A percentile compares a stretch with the other conserved stretches of the same genome.
Evolutionary conservation across 1,140 invertebrate genomes (phyloP).

Genomic region (Bilobella aurantiaca): DNA sequence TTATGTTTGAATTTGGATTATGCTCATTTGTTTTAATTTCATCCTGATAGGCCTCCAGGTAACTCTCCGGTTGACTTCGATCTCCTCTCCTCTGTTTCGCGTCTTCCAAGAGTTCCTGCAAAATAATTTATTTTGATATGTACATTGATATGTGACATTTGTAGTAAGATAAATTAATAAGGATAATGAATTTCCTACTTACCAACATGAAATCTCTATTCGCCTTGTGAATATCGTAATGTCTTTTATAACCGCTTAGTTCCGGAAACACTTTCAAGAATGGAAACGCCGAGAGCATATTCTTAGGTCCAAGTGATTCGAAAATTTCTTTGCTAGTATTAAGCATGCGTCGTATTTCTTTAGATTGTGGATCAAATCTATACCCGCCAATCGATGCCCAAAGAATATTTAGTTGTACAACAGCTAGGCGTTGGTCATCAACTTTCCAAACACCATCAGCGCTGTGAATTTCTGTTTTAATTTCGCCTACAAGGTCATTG

Average conservation of each 20-base stretch:
- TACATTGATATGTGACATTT: too few species aligned
- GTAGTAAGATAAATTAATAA: too few species aligned
- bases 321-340: slow-evolving; percentile 6
- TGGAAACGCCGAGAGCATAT: slow-evolving; percentile 15
- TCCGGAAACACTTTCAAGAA: background rate
- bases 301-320: slow-evolving; percentile 5
- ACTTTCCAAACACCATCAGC: slow-evolving; percentile 3
- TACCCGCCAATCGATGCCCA: slow-evolving; percentile 76
- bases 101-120: background rate
- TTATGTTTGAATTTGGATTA: slow-evolving; percentile 4
- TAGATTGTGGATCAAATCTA: slow-evolving; percentile 43
- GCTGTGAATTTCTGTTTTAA: background rate
- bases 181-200: too few species aligned
- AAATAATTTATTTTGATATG: too few species aligned
- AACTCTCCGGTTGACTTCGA: background rate
- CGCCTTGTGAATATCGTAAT: background rate
- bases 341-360: slow-evolving; percentile 8
- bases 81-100: background rate
- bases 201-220: slow-evolving; percentile 56
- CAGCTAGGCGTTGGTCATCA: background rate
- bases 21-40: slow-evolving; percentile 8
- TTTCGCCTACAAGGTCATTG: background rate
- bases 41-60: slow-evolving; percentile 63
- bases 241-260: background rate
- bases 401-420: slow-evolving; percentile 44